Base-by-base conservation (phyloP, 2,113 vertebrate species). In the Fukomys damarensis region DNA sequence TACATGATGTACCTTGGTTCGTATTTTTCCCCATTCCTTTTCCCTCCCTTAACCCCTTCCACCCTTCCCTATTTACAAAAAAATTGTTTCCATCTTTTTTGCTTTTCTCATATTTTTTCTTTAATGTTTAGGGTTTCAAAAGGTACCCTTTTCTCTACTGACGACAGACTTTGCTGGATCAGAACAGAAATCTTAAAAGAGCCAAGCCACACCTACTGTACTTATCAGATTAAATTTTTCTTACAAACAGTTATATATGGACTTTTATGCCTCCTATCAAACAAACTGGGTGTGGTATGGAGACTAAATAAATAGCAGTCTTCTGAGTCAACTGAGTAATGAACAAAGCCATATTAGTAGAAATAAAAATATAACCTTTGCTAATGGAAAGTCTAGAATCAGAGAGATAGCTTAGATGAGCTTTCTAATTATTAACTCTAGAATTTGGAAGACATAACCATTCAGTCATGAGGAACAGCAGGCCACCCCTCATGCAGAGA, bases 321-420 rank as follows among this genome's bases (percentile, higher is more conserved):
- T 30, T 91, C 26, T 66, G 41, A 89, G 13, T 85, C 82, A 94
- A 41, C 12, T 90, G 8, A n/a, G 43, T 74, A n/a, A 72, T 66
- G 80, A 41, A 59, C 24, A 92, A 82, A 72, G 49, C 86, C 35
- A 72, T 11, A 84, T 16, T 8, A 12, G 81, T 35, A 3, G 24
- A 83, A 91, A 95, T 92, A 24, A 97, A 83, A 86, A 79, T 66
- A 68, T 16, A 16, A 94, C 43, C 4, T 76, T 80, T 87, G 61
- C 79, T 93, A 72, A 58, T 70, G 52, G 80, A 10, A 92, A 65
- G 11, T 52, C 41, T 85, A 82, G 16, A 65, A 20, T 59, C 19
- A 72, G 59, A 17, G 12, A 61, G 41, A 65, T 19, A 96, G 24
- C 32, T 80, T 87, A 56, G 16, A 7, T 92, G 52, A 10, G 7